These are phyloP conservation scores for Gryllus longicercus DNA, from an alignment of 2,888 invertebrate genomes.

Conservation along the genomic window DNA sequence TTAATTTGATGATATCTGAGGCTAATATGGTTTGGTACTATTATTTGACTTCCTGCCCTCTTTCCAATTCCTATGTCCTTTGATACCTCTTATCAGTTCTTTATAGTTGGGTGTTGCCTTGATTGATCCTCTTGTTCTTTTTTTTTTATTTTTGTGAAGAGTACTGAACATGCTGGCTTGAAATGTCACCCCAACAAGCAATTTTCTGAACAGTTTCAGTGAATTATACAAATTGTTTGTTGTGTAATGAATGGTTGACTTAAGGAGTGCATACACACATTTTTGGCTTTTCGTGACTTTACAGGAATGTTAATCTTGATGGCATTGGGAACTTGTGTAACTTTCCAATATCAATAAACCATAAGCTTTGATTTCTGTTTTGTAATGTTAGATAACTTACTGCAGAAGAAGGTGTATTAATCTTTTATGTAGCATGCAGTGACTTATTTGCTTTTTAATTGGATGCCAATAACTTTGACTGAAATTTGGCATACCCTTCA, in stretches of 20 bases:
- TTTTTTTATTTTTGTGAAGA: background rate
- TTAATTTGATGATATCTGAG: background rate
- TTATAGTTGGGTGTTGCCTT: constrained; percentile 11
- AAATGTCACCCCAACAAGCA: background rate
- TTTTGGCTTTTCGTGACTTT: background rate
- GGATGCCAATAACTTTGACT: background rate
- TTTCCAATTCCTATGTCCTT: background rate
- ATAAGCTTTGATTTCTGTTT: background rate
- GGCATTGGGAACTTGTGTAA: background rate
- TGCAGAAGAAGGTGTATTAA: background rate
- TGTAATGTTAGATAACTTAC: background rate
- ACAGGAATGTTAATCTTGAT: background rate
- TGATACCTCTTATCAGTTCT: background rate
- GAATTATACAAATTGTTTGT: no score
- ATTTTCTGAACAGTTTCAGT: background rate
- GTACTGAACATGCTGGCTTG: constrained; percentile 6
- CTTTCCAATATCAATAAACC: background rate
- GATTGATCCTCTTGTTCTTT: background rate
- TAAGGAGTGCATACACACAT: no score
- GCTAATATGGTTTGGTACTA: constrained; percentile 10
- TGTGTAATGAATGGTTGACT: no score
- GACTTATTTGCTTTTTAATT: background rate
- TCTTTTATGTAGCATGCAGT: background rate
- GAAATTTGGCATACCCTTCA: background rate
- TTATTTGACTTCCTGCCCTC: constrained; percentile 17